Evolutionary conservation across 2,113 vertebrate species (phyloP).

Genomic region (Platysternon megacephalum): DNA sequence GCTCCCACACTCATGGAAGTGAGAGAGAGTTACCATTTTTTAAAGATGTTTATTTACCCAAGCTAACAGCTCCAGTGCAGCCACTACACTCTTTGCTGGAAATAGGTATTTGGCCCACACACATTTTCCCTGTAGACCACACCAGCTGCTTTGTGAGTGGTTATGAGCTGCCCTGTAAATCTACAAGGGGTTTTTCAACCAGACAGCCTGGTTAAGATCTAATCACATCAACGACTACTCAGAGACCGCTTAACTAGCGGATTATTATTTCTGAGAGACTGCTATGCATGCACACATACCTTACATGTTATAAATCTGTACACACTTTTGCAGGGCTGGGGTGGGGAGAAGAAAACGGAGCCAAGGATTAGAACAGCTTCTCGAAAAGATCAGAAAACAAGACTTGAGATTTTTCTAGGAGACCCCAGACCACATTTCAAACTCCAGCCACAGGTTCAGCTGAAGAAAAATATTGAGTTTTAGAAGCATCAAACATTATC

Average conservation of each 20-base stretch:
- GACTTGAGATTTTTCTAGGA: background rate
- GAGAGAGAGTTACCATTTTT: background rate
- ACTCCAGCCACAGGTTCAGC: background rate
- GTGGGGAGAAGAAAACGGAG: background rate
- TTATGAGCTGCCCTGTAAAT: background rate
- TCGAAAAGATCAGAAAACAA: background rate
- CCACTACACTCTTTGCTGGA: background rate
- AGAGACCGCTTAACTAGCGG: background rate
- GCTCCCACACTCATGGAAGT: background rate
- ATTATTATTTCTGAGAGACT: background rate
- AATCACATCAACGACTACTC: background rate
- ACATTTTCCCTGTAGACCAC: background rate
- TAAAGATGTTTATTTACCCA: background rate
- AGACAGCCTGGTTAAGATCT: background rate
- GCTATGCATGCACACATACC: background rate
- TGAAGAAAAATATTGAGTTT: background rate
- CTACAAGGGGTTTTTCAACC: background rate
- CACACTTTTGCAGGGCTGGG: background rate
- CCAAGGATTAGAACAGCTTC: fast-evolving
- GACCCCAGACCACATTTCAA: fast-evolving
- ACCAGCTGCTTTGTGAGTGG: background rate
- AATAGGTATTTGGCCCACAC: background rate
- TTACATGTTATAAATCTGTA: fast-evolving
- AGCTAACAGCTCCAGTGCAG: background rate
- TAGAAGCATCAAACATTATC: background rate